These are phyloP conservation scores for Sialia sialis DNA, from an alignment of 2,113 vertebrate species.

Conservation along the genomic window DNA sequence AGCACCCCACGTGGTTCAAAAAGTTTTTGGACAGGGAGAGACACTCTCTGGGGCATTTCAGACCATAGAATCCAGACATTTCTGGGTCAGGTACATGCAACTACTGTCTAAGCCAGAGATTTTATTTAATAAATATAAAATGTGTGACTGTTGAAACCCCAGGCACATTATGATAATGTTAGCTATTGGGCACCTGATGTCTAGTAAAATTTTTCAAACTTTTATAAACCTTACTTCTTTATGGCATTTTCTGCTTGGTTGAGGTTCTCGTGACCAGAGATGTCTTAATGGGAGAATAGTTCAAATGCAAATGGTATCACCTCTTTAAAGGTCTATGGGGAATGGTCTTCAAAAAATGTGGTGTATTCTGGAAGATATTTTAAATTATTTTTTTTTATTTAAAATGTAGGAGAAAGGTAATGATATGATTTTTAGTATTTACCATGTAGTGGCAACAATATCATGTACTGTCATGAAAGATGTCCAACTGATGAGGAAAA, in stretches of 20 bases:
- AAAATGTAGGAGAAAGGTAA: background rate
- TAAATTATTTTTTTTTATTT: background rate
- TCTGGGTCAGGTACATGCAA: background rate
- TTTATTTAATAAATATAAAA: background rate
- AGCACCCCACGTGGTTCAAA: background rate
- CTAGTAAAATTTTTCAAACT: background rate
- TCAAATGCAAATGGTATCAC: background rate
- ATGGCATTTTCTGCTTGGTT: background rate
- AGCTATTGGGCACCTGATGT: background rate
- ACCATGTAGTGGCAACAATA: background rate
- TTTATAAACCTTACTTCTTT: background rate
- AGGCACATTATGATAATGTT: background rate
- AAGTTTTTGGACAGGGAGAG: background rate
- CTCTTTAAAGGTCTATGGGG: background rate
- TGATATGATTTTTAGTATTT: background rate
- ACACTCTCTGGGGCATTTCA: background rate
- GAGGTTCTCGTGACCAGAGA: background rate
- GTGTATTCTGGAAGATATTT: background rate
- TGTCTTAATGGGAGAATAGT: background rate
- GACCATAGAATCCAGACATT: background rate
- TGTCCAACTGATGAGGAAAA: background rate
- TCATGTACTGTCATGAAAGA: background rate
- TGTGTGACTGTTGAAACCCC: background rate
- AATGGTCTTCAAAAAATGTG: background rate
- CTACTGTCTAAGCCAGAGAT: background rate